Conservation (phyloP, 2,888 invertebrate species). For the Rhodophaea formosa region DNA sequence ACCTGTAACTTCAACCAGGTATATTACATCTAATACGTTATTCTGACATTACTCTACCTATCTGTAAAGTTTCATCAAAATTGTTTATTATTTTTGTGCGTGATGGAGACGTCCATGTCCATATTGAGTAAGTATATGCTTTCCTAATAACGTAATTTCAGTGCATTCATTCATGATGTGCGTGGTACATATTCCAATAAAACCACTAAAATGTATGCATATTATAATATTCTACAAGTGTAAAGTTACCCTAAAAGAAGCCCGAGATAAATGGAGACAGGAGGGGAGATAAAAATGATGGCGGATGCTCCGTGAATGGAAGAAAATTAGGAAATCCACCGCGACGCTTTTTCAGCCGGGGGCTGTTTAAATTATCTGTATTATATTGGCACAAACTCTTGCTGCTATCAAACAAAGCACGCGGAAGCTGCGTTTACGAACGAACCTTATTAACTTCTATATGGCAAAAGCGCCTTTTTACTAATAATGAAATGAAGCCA, state of each 20-base stretch:
- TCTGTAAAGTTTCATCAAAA: too few species aligned
- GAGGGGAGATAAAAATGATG: constrained; percentile 79
- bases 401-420: constrained; percentile 11
- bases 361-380: constrained; percentile 68
- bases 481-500: constrained; percentile 3
- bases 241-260: constrained; percentile 25
- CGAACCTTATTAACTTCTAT: constrained; percentile 8
- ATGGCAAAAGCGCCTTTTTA: neutral
- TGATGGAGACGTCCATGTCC: too few species aligned
- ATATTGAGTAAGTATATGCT: too few species aligned
- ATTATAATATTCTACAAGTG: neutral
- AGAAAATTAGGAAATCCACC: constrained; percentile 76
- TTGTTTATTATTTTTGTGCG: too few species aligned
- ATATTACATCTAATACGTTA: too few species aligned
- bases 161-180: too few species aligned
- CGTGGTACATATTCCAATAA: too few species aligned
- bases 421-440: constrained; percentile 10
- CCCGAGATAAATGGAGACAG: constrained; percentile 74
- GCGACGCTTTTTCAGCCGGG: constrained; percentile 59
- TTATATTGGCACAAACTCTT: constrained; percentile 51
- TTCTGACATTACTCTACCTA: too few species aligned
- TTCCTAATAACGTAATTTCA: too few species aligned
- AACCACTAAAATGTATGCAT: too few species aligned
- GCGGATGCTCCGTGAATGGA: constrained; percentile 74
- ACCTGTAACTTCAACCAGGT: too few species aligned